Evolutionary conservation across 2,888 invertebrate genomes (phyloP).

Genomic region (Eubasilissa splendida): DNA sequence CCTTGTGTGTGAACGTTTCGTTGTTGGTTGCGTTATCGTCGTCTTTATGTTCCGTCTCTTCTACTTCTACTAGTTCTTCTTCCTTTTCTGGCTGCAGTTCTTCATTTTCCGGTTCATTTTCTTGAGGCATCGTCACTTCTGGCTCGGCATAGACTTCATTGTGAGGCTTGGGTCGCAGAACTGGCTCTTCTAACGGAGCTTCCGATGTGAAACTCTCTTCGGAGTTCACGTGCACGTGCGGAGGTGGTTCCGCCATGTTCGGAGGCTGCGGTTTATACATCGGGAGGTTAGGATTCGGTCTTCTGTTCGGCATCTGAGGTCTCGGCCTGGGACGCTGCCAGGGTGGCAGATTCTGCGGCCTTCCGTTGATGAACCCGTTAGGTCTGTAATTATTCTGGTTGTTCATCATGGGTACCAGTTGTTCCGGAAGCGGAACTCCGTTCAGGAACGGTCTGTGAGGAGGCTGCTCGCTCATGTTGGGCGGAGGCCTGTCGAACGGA

Average conservation of each 20-base stretch:
- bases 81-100: conserved; percentile 65
- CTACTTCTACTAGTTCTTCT: conserved; percentile 62
- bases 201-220: conserved; percentile 62
- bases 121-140: conserved; percentile 60
- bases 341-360: conserved; percentile 74
- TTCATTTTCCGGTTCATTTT: conserved; percentile 66
- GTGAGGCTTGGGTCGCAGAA: conserved; percentile 28
- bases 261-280: conserved; percentile 76
- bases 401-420: conserved; percentile 76
- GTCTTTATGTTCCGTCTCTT: conserved; percentile 59
- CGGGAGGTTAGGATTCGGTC: conserved; percentile 73
- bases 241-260: conserved; percentile 64
- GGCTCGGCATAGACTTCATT: conserved; percentile 38
- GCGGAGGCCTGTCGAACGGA: conserved; percentile 82
- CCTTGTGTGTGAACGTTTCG: conserved; percentile 55
- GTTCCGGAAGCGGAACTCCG: conserved; percentile 82
- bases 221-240: conserved; percentile 61
- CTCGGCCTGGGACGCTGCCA: conserved; percentile 78
- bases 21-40: conserved; percentile 53
- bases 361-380: conserved; percentile 62
- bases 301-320: conserved; percentile 66
- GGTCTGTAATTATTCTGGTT: conserved; percentile 72
- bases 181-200: conserved; percentile 41
- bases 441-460: conserved; percentile 76
- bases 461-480: conserved; percentile 66